These are phyloP conservation scores for Drosophila kambysellisi DNA, from an alignment of 2,888 invertebrate species.

Conservation along the genomic window DNA sequence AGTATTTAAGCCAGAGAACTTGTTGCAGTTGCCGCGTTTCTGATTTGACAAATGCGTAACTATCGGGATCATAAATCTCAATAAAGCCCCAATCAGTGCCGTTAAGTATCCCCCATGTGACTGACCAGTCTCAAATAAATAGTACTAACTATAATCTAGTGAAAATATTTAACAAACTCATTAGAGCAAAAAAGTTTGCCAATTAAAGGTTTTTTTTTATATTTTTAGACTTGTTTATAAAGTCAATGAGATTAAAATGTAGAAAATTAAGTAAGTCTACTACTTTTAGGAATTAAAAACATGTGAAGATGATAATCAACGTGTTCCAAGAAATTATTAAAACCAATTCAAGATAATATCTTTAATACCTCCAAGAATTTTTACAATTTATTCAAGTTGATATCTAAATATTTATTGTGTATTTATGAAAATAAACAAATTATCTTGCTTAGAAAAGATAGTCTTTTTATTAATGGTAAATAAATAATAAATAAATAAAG, in stretches of 20 bases:
- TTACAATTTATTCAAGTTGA: background rate
- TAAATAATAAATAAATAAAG: background rate
- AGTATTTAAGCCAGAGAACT: conserved; percentile 53
- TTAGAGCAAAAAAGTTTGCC: background rate
- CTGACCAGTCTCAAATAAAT: background rate
- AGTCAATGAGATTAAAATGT: background rate
- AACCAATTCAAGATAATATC: background rate
- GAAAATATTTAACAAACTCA: background rate
- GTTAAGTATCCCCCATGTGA: conserved; percentile 38
- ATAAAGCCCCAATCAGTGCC: conserved; percentile 50
- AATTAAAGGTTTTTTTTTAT: background rate
- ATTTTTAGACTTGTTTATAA: background rate
- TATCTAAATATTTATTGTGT: background rate
- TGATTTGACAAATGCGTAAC: conserved; percentile 49
- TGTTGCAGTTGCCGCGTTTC: conserved; percentile 18
- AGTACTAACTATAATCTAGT: background rate
- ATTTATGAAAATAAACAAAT: background rate
- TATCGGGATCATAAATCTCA: conserved; percentile 58
- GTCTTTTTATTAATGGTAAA: background rate
- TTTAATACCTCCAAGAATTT: background rate
- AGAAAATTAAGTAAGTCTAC: background rate
- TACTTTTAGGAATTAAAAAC: background rate
- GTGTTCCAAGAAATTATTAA: background rate
- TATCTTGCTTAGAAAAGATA: background rate
- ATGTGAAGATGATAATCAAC: background rate